phyloP scores from a whole-genome alignment of 2,797 vertebrate genomes.

The Micromesistius poutassou region DNA sequence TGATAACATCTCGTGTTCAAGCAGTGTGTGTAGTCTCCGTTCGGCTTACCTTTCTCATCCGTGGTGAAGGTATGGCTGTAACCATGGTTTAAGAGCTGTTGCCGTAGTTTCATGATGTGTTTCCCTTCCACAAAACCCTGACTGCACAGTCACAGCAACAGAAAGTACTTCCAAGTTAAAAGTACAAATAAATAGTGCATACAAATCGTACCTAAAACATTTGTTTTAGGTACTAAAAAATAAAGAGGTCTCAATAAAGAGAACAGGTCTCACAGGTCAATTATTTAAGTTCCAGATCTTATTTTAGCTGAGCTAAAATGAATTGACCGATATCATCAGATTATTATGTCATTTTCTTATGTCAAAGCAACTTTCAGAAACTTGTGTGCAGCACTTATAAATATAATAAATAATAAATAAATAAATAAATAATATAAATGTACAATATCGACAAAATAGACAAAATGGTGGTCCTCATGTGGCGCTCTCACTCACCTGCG shows the following conservation, averaged over 20 bases:
- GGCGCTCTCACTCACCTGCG: slow-evolving; percentile 68
- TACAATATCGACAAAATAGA: background rate
- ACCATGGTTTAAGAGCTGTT: slow-evolving; percentile 79
- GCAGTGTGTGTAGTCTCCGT: background rate
- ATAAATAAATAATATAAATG: too few species aligned
- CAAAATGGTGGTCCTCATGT: background rate
- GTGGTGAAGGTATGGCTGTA: slow-evolving; percentile 83
- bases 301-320: background rate
- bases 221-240: too few species aligned
- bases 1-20: background rate
- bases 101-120: slow-evolving; percentile 84
- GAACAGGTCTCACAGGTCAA: background rate
- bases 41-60: slow-evolving; percentile 82
- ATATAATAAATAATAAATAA: too few species aligned
- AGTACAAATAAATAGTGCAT: background rate
- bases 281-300: background rate
- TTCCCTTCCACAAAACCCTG: slow-evolving; percentile 76
- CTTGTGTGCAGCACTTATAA: background rate
- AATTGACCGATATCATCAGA: background rate
- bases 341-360: background rate
- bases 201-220: background rate
- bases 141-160: slow-evolving; percentile 53
- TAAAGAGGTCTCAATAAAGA: too few species aligned
- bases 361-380: background rate
- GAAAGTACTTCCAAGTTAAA: background rate